These are phyloP conservation scores for Triplophysa tibetana DNA, from an alignment of 2,113 vertebrate species.

Conservation along the genomic window DNA sequence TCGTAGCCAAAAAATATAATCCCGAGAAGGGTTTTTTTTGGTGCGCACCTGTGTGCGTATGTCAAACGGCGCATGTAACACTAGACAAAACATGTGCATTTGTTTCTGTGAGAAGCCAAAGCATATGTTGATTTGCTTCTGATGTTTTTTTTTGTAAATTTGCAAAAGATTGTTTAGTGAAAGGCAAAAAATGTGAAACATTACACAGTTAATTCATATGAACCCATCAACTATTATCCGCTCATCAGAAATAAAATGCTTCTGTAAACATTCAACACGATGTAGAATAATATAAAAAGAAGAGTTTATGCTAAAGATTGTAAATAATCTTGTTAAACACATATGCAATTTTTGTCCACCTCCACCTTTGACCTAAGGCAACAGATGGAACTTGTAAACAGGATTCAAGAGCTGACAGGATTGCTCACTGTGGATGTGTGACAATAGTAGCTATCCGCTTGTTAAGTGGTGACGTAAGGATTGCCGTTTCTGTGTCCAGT, in stretches of 20 bases:
- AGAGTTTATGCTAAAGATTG: background rate
- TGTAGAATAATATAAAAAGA: background rate
- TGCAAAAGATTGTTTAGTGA: background rate
- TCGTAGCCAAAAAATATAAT: slow-evolving; percentile 44
- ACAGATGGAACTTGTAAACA: slow-evolving; percentile 49
- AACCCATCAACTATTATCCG: background rate
- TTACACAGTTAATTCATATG: background rate
- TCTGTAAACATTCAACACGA: background rate
- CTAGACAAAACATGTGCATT: slow-evolving; percentile 46
- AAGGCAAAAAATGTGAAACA: background rate
- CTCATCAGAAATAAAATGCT: background rate
- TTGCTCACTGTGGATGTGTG: slow-evolving; percentile 6
- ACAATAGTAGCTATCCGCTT: too few species aligned
- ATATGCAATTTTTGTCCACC: slow-evolving; percentile 4
- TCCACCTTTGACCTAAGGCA: slow-evolving; percentile 24
- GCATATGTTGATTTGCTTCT: slow-evolving; percentile 29
- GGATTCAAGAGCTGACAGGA: slow-evolving; percentile 50
- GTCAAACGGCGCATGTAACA: slow-evolving; percentile 45
- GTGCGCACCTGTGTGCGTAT: slow-evolving; percentile 49
- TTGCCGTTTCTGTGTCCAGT: too few species aligned
- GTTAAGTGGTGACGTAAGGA: too few species aligned
- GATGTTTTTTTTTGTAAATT: background rate
- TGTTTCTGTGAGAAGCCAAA: slow-evolving; percentile 42
- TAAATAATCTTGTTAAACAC: slow-evolving; percentile 28
- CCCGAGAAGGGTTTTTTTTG: slow-evolving; percentile 35